Evolutionary conservation across 2,888 invertebrate species (phyloP).

Genomic region (Tipula confusa): DNA sequence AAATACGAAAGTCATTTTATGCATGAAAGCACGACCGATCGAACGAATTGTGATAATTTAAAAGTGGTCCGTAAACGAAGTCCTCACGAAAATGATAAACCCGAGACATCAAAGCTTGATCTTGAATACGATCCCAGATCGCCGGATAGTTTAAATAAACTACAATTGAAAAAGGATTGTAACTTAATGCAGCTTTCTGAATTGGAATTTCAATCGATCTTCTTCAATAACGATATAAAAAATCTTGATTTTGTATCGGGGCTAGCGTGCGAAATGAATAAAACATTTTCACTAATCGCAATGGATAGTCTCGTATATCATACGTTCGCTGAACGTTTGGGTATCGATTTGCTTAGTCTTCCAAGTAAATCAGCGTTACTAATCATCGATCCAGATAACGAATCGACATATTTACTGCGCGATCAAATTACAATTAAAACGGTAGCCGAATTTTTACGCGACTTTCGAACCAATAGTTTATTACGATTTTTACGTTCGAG

Average conservation of each 20-base stretch:
- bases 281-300: conserved; percentile 60
- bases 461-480: conserved; percentile 33
- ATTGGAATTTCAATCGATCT: not conserved
- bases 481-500: conserved; percentile 32
- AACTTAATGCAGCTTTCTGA: conserved; percentile 37
- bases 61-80: not conserved
- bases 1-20: not conserved
- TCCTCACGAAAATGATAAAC: not conserved
- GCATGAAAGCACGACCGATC: not conserved
- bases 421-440: conserved; percentile 34
- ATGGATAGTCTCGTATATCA: conserved; percentile 69
- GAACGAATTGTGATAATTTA: not conserved
- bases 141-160: conserved; percentile 53
- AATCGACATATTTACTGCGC: conserved; percentile 53
- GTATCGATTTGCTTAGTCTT: conserved; percentile 59
- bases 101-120: conserved; percentile 49
- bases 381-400: conserved; percentile 67
- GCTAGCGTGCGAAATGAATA: conserved; percentile 56
- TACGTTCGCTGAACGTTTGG: conserved; percentile 70
- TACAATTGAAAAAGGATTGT: conserved; percentile 49
- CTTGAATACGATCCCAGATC: conserved; percentile 54
- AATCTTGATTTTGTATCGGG: conserved; percentile 41
- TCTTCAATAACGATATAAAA: not conserved
- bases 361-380: conserved; percentile 63
- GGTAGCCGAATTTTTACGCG: conserved; percentile 33